A percentile compares a stretch with the other conserved stretches of the same genome.
phyloP scores from a whole-genome alignment of 2,113 vertebrate species.

The Halichoerus grypus region DNA sequence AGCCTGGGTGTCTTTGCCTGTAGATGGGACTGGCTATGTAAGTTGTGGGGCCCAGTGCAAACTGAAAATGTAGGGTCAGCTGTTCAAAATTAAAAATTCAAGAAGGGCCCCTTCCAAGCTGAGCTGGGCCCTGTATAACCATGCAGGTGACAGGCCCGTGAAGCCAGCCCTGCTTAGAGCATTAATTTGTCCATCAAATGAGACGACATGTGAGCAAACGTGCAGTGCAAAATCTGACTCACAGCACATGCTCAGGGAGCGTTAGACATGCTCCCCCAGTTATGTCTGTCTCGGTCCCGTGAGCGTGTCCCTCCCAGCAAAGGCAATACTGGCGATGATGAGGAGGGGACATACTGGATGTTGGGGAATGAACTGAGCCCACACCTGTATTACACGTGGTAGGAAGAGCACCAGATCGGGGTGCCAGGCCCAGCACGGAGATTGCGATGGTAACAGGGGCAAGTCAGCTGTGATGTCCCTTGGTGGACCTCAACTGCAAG shows the following conservation, averaged over 20 bases:
- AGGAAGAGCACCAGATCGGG: not conserved
- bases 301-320: not conserved
- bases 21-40: not conserved
- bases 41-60: not conserved
- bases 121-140: fast-evolving
- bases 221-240: not conserved
- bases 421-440: not conserved
- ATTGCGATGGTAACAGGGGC: fast-evolving
- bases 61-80: not conserved
- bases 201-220: fast-evolving
- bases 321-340: fast-evolving
- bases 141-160: not conserved
- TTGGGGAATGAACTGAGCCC: not conserved
- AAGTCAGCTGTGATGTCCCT: not conserved
- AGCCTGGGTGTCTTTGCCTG: not conserved
- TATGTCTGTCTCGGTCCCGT: not conserved
- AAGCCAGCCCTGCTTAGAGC: not conserved
- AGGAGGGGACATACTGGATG: not conserved
- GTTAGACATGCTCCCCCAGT: not conserved
- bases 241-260: too few relatives aligned
- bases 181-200: not conserved
- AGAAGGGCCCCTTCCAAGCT: not conserved
- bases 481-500: fast-evolving
- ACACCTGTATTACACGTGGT: fast-evolving
- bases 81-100: not conserved